Percentiles rank a stretch among this genome's conserved stretches.
Conservation (phyloP, 2,797 vertebrate genomes). For the Tamandua tetradactyla region DNA sequence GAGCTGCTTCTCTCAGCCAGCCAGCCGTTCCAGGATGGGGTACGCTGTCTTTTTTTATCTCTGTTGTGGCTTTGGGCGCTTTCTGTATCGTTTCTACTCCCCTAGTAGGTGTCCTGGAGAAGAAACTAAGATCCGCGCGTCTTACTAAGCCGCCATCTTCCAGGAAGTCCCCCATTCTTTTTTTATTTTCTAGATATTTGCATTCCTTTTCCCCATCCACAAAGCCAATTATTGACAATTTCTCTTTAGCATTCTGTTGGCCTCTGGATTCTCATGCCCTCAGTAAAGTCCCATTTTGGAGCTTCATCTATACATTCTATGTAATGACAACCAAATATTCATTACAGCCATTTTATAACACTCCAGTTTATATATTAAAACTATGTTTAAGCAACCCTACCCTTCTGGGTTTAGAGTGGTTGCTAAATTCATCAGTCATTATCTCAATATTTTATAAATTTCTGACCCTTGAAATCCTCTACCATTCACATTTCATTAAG, state of each 20-base stretch:
- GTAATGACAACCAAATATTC: not conserved
- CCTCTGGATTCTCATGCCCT: not conserved
- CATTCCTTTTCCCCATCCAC: not conserved
- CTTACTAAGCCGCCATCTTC: too few species aligned
- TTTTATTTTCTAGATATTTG: too few species aligned
- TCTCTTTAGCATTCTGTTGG: not conserved
- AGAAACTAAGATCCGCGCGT: too few species aligned
- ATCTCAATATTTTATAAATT: not conserved
- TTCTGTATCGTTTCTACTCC: too few species aligned
- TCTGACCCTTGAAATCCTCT: accelerated
- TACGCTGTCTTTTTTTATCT: too few species aligned
- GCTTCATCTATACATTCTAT: not conserved
- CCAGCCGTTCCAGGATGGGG: too few species aligned
- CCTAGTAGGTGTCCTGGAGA: too few species aligned
- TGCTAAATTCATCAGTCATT: not conserved
- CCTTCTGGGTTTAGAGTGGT: not conserved
- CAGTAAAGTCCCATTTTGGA: not conserved
- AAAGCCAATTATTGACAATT: not conserved
- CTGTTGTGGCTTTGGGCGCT: too few species aligned
- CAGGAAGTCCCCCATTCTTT: too few species aligned
- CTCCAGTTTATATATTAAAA: not conserved
- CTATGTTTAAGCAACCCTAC: not conserved
- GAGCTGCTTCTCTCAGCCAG: too few species aligned
- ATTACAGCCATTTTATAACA: not conserved
- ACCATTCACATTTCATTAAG: not conserved